Conservation (phyloP, 2,113 vertebrate genomes). For the Mus pahari region DNA sequence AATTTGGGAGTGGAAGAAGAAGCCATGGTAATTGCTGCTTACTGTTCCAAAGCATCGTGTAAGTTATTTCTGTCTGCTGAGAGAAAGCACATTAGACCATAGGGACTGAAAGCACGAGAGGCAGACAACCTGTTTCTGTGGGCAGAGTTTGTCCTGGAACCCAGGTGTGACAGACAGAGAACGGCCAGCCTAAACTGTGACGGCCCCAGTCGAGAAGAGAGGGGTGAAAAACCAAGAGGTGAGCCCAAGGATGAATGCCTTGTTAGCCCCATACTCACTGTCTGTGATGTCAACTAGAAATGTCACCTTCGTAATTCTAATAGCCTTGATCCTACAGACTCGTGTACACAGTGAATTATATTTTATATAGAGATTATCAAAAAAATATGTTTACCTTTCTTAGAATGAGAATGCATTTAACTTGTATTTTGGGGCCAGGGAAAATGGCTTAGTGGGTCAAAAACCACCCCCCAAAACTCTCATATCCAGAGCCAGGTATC, state of each 20-base stretch:
- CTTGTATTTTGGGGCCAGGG: background rate
- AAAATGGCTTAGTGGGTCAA: background rate
- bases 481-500: background rate
- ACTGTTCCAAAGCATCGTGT: background rate
- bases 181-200: no score
- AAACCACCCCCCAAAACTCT: no score
- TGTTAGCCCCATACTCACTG: background rate
- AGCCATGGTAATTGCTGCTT: background rate
- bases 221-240: background rate
- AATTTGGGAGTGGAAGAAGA: slow-evolving; percentile 32
- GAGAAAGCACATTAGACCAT: background rate
- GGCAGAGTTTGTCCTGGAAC: background rate
- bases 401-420: background rate
- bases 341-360: background rate
- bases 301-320: background rate
- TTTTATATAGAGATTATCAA: background rate
- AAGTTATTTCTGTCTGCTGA: slow-evolving; percentile 12
- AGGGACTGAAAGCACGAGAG: background rate
- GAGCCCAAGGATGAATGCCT: background rate
- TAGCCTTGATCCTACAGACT: background rate
- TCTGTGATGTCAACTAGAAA: background rate
- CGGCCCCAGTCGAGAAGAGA: no score
- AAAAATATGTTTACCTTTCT: background rate
- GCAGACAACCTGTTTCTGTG: background rate
- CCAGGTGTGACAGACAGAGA: background rate